These are phyloP conservation scores for Pseudomyrmex sp. DNA, from an alignment of 1,140 invertebrate species.

Conservation along the genomic window DNA sequence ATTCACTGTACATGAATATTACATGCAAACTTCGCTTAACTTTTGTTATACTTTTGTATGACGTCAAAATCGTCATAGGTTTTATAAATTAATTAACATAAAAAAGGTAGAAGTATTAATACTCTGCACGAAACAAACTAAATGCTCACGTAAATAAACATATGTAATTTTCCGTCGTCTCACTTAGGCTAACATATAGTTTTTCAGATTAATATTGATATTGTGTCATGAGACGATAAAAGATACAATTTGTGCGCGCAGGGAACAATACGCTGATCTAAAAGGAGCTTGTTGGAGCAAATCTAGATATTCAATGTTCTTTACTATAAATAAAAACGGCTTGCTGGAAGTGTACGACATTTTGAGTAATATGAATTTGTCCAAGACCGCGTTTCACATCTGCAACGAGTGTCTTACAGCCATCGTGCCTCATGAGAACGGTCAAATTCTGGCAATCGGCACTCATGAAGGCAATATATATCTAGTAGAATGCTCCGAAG, in stretches of 20 bases:
- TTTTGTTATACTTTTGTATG: too few relatives aligned
- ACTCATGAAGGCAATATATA: constrained; percentile 93
- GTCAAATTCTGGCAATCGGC: constrained; percentile 91
- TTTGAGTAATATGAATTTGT: constrained; percentile 91
- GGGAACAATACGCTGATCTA: constrained; percentile 81
- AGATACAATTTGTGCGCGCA: constrained; percentile 12
- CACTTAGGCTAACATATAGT: background rate
- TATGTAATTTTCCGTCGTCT: background rate
- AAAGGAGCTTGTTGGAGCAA: constrained; percentile 96
- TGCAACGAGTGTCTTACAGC: constrained; percentile 87
- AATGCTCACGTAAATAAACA: constrained; percentile 11
- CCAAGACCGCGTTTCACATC: constrained; percentile 92
- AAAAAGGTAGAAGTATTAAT: background rate
- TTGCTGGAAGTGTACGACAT: constrained; percentile 95
- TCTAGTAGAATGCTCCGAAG: constrained; percentile 93
- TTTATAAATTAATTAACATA: background rate
- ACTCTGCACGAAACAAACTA: background rate
- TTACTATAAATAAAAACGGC: constrained; percentile 87
- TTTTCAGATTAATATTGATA: constrained; percentile 34
- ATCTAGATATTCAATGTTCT: constrained; percentile 84
- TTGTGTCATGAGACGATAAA: background rate
- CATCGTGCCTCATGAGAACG: constrained; percentile 86
- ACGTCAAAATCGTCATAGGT: background rate
- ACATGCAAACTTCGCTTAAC: too few relatives aligned
- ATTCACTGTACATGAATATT: too few relatives aligned